Evolutionary conservation across 2,888 invertebrate species (phyloP), one percentile per base, ranked within the genome.

Genomic region (Ferrisia virgata): DNA sequence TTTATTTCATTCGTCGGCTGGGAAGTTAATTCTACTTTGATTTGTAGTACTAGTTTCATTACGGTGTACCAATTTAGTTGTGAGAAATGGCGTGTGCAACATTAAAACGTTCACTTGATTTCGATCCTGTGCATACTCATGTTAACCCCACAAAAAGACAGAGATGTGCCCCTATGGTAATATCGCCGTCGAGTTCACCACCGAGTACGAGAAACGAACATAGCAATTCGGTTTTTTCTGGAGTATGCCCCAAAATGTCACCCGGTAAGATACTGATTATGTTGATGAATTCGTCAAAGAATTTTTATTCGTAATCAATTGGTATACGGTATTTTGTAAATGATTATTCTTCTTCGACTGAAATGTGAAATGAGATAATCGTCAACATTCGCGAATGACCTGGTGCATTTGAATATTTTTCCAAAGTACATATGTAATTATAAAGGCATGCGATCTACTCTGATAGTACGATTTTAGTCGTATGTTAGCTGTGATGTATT

Each of bases 41-140:
- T 36, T 82, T 13, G 82, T 78, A 36, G 36, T 36, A 76, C n/a
- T 36, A 18, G 36, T 36, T 22, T n/a, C 36, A 36, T 28, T 13
- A 76, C 33, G 72, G 72, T 76, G 33, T 18, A 36, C 31, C 33
- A 76, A 76, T 76, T 76, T 28, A 15, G 18, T 39, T 31, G 39
- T 76, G 1, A 79, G 85, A 85, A 92, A 98, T 98, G 98, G 98
- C 98, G 92, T 98, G 98, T 92, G 97, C 97, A 90, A 98, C 98
- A 88, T 92, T 98, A 87, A 98, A 98, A 92, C 93, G 98, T 90
- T 94, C 94, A 89, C 92, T 96, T 88, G 98, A 98, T 89, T 97
- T 97, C 93, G 98, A 98, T 90, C 94, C 96, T 86, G 91, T 93
- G 86, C 93, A 96, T 90, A 94, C 94, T 89, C 94, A 94, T 88